Conservation (phyloP, 1,140 invertebrate species). For the Zaprionus tsacasi region DNA sequence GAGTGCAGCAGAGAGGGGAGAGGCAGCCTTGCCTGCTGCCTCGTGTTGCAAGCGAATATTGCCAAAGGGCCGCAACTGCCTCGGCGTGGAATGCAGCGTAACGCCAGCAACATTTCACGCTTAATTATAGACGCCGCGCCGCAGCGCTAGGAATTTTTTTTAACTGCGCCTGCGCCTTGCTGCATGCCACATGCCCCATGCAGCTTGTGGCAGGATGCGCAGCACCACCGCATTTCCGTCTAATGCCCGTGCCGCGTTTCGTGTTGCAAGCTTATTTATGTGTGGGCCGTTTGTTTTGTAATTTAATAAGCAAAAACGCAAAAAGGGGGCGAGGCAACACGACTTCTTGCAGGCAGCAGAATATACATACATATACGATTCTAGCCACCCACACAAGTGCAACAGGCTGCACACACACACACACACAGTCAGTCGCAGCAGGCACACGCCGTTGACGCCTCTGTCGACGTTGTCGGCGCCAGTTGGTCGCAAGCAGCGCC, state of each 20-base stretch:
- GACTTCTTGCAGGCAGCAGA: conserved; percentile 4
- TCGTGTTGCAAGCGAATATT: conserved; percentile 42
- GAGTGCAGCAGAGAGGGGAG: conserved; percentile 38
- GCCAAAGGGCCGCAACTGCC: conserved; percentile 62
- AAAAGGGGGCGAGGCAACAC: conserved; percentile 64
- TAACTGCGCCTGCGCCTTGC: conserved; percentile 20
- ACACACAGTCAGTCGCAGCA: conserved; percentile 34
- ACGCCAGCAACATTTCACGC: conserved; percentile 83
- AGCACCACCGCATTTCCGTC: conserved; percentile 62
- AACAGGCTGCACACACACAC: conserved; percentile 32
- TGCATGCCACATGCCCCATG: background rate
- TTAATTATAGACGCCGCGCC: conserved; percentile 82
- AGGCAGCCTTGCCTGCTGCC: background rate
- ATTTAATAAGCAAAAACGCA: conserved; percentile 74
- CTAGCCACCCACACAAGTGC: conserved; percentile 45
- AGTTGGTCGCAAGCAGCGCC: conserved; percentile 40
- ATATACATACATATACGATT: conserved; percentile 30
- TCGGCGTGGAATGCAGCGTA: conserved; percentile 72
- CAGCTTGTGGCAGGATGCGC: conserved; percentile 31
- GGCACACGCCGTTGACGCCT: conserved; percentile 79
- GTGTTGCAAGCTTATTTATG: conserved; percentile 70
- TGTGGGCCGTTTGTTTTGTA: conserved; percentile 80
- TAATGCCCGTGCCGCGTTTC: conserved; percentile 53
- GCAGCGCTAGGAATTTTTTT: conserved; percentile 79
- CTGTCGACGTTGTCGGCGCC: conserved; percentile 72